Evolutionary conservation across 1,140 invertebrate genomes (phyloP), one percentile per base, ranked within the genome.

Genomic region (Drosophila bocki): DNA sequence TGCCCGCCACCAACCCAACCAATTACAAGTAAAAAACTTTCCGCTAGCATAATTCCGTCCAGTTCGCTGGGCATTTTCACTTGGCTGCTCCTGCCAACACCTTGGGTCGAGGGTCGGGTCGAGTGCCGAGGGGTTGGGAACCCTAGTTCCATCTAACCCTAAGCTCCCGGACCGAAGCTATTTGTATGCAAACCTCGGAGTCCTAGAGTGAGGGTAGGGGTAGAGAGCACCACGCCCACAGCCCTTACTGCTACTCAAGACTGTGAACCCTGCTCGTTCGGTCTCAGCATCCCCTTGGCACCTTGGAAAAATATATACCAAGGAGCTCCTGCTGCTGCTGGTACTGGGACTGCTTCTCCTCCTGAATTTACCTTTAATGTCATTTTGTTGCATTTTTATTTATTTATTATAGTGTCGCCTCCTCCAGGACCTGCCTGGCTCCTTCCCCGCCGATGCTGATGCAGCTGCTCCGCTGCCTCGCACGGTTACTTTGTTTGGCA

Each of bases 321-420:
- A 59, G 67, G 37, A 32, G 51, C 64, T 48, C 7, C 13, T 37
- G 33, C 37, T 48, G 22, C 8, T 53, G 29, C 41, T 19, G 1
- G n/a, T 42, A n/a, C 50, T 35, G 51, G 51, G 17, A 26, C 35
- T 35, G 26, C 56, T n/a, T 48, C 51, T 68, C 48, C 60, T 60
- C 61, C 75, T 62, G 62, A 83, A 75, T 75, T 80, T 75, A 78
- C 84, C 72, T 88, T 88, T 90, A 88, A 90, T 90, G 78, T 78
- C 74, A 90, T 84, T 90, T 88, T 81, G 85, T 90, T 84, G 81
- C 78, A 81, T 81, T 88, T 88, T 78, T 90, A 84, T 90, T 85
- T 84, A 90, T 90, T 88, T 88, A 87, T 86, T 86, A 85, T 75
- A 60, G 74, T 84, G 70, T 75, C 68, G 63, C 42, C 78, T 85